Conservation (phyloP, 2,797 vertebrate genomes). For the Xiphophorus birchmanni region DNA sequence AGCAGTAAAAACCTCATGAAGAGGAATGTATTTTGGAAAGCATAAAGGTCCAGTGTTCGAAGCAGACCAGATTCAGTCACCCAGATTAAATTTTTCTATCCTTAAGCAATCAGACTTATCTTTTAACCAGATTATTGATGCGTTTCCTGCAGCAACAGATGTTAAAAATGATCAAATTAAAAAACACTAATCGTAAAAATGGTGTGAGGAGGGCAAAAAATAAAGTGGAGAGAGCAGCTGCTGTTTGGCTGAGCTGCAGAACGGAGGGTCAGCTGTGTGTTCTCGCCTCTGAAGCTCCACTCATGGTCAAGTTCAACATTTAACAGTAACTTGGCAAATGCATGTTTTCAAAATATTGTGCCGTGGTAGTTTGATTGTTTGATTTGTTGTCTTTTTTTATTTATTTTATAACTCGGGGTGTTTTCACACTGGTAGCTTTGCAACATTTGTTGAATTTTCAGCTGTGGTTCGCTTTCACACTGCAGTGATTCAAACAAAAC, state of each 20-base stretch:
- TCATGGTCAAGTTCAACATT: background rate
- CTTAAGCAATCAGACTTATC: background rate
- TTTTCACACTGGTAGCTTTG: no score
- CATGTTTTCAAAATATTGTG: background rate
- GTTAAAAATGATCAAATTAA: background rate
- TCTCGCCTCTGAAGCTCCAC: background rate
- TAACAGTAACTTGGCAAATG: background rate
- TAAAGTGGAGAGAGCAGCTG: background rate
- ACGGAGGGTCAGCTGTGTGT: background rate
- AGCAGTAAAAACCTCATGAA: background rate
- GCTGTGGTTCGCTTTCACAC: no score
- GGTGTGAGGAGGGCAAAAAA: background rate
- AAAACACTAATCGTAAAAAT: background rate
- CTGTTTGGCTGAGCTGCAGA: background rate
- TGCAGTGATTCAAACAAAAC: no score
- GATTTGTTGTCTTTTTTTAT: no score
- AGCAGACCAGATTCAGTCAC: background rate
- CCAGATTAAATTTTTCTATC: slow-evolving; percentile 1
- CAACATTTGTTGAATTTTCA: no score
- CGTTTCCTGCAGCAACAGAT: background rate
- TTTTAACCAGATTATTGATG: slow-evolving; percentile 1
- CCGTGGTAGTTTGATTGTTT: background rate
- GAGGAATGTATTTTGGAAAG: background rate
- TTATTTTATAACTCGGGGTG: no score
- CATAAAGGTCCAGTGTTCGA: background rate